phyloP scores from a whole-genome alignment of 2,888 invertebrate species.

The Trisateles emortualis region DNA sequence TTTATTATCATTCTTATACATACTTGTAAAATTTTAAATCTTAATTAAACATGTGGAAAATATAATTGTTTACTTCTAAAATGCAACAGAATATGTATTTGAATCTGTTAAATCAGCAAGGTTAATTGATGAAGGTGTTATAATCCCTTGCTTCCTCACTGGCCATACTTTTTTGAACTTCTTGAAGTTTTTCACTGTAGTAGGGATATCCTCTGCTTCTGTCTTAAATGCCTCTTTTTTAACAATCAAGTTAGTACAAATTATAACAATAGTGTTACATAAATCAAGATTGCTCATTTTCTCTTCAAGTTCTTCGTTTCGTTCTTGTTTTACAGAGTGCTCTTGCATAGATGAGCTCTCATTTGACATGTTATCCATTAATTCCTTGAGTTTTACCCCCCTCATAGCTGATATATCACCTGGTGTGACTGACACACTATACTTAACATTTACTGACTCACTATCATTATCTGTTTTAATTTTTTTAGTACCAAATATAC shows the following conservation, averaged over 20 bases:
- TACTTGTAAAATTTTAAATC: slow-evolving; percentile 35
- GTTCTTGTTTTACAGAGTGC: slow-evolving; percentile 62
- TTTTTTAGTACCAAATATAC: slow-evolving; percentile 45
- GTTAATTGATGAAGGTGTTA: slow-evolving; percentile 58
- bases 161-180: slow-evolving; percentile 83
- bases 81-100: slow-evolving; percentile 14
- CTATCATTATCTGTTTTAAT: slow-evolving; percentile 36
- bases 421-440: slow-evolving; percentile 38
- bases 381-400: slow-evolving; percentile 72
- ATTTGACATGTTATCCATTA: slow-evolving; percentile 61
- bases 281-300: slow-evolving; percentile 71
- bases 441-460: slow-evolving; percentile 11
- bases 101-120: slow-evolving; percentile 27
- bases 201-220: slow-evolving; percentile 42
- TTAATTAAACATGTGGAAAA: slow-evolving; percentile 35
- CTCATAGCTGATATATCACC: slow-evolving; percentile 67
- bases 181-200: slow-evolving; percentile 71
- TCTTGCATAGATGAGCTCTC: slow-evolving; percentile 36
- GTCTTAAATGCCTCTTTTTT: slow-evolving; percentile 68
- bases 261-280: slow-evolving; percentile 68
- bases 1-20: slow-evolving; percentile 38
- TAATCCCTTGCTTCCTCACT: slow-evolving; percentile 67
- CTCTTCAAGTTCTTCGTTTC: slow-evolving; percentile 65
- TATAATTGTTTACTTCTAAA: slow-evolving; percentile 22
- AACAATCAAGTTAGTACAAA: slow-evolving; percentile 70